A percentile compares a stretch with the other conserved stretches of the same genome.
These are phyloP conservation scores for Platalea minor DNA, from an alignment of 2,797 vertebrate genomes.

Conservation along the genomic window DNA sequence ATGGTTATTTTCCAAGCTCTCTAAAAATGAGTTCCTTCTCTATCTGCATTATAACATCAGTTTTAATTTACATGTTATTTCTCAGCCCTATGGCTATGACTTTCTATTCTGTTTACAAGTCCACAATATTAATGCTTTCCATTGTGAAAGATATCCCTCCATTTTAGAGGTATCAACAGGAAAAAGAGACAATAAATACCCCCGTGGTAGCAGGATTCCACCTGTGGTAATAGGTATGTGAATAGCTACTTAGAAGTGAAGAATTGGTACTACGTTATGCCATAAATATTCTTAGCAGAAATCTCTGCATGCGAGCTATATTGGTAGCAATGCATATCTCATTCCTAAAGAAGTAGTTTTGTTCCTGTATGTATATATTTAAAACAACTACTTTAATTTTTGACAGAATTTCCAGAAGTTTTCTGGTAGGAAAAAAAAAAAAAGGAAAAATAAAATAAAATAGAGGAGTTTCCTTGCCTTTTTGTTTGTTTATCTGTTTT, in stretches of 20 bases:
- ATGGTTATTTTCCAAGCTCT: background rate
- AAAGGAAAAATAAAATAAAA: background rate
- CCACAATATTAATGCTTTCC: background rate
- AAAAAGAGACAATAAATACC: background rate
- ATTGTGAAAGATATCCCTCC: background rate
- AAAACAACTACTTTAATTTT: background rate
- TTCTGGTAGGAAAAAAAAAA: background rate
- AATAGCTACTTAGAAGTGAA: background rate
- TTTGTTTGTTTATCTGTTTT: background rate
- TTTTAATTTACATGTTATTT: background rate
- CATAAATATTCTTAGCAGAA: background rate
- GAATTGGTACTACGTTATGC: background rate
- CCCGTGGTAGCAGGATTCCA: background rate
- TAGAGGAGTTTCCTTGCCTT: background rate
- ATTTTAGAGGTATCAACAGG: background rate
- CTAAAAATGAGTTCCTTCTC: background rate
- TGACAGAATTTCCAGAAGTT: background rate
- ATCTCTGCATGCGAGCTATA: background rate
- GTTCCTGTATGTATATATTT: background rate
- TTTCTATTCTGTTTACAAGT: background rate
- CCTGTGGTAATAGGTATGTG: background rate
- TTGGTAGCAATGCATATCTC: background rate
- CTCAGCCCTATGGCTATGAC: background rate
- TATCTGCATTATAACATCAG: background rate
- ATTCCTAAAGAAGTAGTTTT: background rate